These are phyloP conservation scores for Squalus acanthias DNA, from an alignment of 2,797 vertebrate species.

Conservation along the genomic window DNA sequence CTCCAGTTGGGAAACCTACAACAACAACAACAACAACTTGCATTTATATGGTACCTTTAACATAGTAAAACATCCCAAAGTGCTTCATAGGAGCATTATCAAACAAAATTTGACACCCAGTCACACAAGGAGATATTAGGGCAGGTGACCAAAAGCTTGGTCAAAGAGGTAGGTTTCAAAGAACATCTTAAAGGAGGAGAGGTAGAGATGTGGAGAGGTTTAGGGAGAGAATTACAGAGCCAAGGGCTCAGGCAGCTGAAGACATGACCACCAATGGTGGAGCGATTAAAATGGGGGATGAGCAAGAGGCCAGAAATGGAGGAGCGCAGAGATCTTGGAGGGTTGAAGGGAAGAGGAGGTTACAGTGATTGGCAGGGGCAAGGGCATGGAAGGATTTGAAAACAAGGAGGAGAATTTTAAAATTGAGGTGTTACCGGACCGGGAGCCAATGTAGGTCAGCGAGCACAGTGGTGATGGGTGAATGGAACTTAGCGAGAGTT, in stretches of 20 bases:
- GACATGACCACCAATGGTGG: background rate
- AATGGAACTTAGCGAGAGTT: too few species aligned
- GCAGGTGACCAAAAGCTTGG: background rate
- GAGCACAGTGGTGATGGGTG: too few species aligned
- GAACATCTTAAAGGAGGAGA: background rate
- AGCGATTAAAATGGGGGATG: background rate
- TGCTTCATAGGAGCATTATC: background rate
- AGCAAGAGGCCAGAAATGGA: background rate
- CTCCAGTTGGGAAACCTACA: background rate
- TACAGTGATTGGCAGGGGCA: background rate
- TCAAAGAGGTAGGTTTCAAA: background rate
- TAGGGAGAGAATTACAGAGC: background rate
- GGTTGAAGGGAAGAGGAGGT: background rate
- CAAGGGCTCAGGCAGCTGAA: background rate
- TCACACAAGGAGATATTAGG: background rate
- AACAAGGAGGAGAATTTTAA: too few species aligned
- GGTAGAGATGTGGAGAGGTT: background rate
- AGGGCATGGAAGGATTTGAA: background rate
- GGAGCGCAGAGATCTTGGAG: background rate
- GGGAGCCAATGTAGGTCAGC: too few species aligned
- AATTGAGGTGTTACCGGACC: too few species aligned
- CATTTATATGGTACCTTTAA: background rate
- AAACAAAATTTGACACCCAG: background rate
- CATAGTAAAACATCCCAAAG: background rate
- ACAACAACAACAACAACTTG: background rate